Percentiles rank a stretch among this genome's conserved stretches.
Evolutionary conservation across 2,888 invertebrate genomes (phyloP).

Genomic region (Eupithecia centaureata): DNA sequence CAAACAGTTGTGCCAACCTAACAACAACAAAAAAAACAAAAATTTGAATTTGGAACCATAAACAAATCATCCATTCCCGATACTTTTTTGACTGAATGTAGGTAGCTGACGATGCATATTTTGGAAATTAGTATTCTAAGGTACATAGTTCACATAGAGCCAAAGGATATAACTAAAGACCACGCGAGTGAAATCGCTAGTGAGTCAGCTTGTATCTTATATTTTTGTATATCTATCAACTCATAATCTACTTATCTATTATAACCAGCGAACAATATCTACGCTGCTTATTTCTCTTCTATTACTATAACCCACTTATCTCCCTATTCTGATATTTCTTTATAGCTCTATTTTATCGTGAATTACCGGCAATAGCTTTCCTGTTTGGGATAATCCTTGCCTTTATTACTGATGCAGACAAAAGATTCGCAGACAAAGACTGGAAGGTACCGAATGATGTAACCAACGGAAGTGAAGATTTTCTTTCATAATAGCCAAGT

Average conservation of each 20-base stretch:
- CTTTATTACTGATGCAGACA: conserved; percentile 56
- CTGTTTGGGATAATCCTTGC: conserved; percentile 51
- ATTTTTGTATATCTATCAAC: background rate
- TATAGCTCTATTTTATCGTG: conserved; percentile 29
- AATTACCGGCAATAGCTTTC: conserved; percentile 50
- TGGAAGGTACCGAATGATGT: conserved; percentile 43
- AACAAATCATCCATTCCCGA: no score
- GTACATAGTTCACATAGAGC: no score
- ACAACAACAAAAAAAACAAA: no score
- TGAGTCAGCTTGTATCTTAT: no score
- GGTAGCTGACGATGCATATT: no score
- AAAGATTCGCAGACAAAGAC: conserved; percentile 47
- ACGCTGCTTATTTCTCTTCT: background rate
- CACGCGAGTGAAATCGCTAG: no score
- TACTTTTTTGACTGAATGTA: no score
- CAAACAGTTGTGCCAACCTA: no score
- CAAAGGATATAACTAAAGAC: no score
- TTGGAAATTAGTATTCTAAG: no score
- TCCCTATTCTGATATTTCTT: conserved; percentile 20
- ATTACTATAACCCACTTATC: conserved; percentile 7
- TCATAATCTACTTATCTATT: background rate
- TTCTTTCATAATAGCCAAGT: conserved; percentile 17
- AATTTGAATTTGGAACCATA: no score
- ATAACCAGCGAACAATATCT: background rate
- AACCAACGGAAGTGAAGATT: conserved; percentile 27